Evolutionary conservation across 2,888 invertebrate species (phyloP), one percentile per base, ranked within the genome.

Genomic region (Oscheius onirici): DNA sequence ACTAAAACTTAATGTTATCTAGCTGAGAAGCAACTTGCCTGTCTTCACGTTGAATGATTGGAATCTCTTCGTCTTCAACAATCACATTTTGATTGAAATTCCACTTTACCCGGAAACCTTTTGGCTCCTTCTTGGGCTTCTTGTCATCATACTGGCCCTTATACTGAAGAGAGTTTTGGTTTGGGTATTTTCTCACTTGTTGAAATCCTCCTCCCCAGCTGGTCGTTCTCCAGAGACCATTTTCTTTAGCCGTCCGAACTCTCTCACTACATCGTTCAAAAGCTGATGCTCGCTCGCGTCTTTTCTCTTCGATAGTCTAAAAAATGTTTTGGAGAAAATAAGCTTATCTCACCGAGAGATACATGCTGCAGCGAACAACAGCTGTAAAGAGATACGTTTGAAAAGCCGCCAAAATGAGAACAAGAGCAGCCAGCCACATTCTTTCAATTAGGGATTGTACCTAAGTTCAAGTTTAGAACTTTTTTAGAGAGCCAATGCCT

Each of bases 201-300:
- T 82, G 81, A 73, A 84, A 82, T 22, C 81, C 82, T n/a, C 84
- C 84, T 28, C 84, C 84, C 84, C 84, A 84, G 63, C 82, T 82
- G 6, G 83, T 83, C n/a, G 79, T 80, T 60, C 84, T 77, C 85
- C 85, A 85, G 51, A 85, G 68, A 28, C 85, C 85, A 65, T 85
- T 85, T 44, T 85, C 83, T 60, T 85, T 85, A n/a, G 85, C 85
- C 28, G 82, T 72, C n/a, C 83, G 72, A 1, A 85, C 85, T 17
- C 84, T 71, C 44, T 85, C 82, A 57, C 79, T 80, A 60, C 80
- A 82, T 60, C 85, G 72, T 51, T 82, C 79, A 71, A 84, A 85
- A 28, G 83, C 84, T 1, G 74, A 77, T 58, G 79, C 83, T 15
- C 82, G 73, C 8, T 80, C 75, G 8, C 79, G 72, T 15, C 82